Evolutionary conservation across 2,113 vertebrate genomes (phyloP).

Genomic region (Bucco capensis): DNA sequence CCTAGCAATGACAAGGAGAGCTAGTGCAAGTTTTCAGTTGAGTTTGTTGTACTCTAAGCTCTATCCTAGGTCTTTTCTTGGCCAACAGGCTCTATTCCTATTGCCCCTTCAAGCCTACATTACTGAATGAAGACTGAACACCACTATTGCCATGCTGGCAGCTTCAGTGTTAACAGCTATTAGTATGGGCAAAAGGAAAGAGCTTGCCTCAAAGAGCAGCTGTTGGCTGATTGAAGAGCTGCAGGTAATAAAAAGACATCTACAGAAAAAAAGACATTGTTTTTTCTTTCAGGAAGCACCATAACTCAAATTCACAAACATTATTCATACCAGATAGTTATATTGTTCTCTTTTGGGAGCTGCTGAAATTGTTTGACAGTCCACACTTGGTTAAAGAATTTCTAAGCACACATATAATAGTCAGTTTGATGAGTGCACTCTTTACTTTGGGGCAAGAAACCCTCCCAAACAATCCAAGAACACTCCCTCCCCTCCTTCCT

Average conservation of each 20-base stretch:
- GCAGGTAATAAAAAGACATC: conserved; percentile 13
- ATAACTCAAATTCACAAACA: background rate
- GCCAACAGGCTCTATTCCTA: background rate
- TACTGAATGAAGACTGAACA: background rate
- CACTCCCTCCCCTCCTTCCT: background rate
- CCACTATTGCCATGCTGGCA: background rate
- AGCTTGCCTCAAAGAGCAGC: conserved; percentile 19
- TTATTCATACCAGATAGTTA: background rate
- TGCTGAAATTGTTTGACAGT: background rate
- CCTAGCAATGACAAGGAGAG: background rate
- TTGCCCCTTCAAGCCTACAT: background rate
- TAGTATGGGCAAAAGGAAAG: conserved; percentile 23
- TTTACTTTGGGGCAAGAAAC: background rate
- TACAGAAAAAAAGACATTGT: background rate
- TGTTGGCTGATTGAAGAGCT: conserved; percentile 28
- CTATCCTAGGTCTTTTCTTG: background rate
- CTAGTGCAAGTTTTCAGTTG: background rate
- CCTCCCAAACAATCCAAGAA: background rate
- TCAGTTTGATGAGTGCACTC: background rate
- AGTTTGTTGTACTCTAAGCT: background rate
- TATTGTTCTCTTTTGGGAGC: background rate
- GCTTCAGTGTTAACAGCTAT: conserved; percentile 24
- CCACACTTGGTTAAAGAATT: background rate
- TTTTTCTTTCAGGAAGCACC: background rate
- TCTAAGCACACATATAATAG: background rate